Base-by-base conservation (phyloP, 2,888 invertebrate species). In the Germaria angustata region DNA sequence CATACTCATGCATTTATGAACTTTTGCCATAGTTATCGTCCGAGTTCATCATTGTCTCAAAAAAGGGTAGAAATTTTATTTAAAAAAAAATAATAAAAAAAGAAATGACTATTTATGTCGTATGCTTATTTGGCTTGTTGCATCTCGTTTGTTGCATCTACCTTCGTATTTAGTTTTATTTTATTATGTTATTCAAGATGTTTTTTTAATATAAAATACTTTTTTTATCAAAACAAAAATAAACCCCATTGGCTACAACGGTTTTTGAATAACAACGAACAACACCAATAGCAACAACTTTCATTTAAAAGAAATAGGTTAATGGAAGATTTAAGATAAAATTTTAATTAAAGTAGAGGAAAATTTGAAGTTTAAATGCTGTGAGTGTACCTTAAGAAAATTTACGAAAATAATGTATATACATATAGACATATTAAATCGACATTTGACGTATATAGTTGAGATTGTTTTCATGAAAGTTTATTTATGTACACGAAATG, bases 61-160 rank as follows among this genome's bases (percentile, higher is more conserved):
- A 20, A 28, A 28, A 41, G 11, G 20, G 13, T n/a, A n/a, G n/a
- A n/a, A n/a, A n/a, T n/a, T n/a, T n/a, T n/a, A n/a, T n/a, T n/a
- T n/a, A n/a, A n/a, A n/a, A n/a, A 7, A 46, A 22, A 24, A 36
- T 17, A 75, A 34, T 49, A 20, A 22, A n/a, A 57, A 69, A 63
- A 51, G 3, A 32, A n/a, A 77, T 71, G 59, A 53, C 81, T 66
- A 81, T 81, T 72, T 66, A 71, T 72, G 71, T 71, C 53, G 44
- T 76, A 44, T 53, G 73, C 41, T 73, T 73, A 73, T 69, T 78
- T 69, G 49, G 69, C 57, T 81, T 73, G 78, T 81, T 78, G 55
- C 69, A 57, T 73, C 69, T 78, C 73, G 66, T 59, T 81, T 81
- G 71, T 24, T n/a, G n/a, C n/a, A n/a, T 72, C 59, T 72, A 17